These are phyloP conservation scores for Sinocyclocheilus maitianheensis DNA, from an alignment of 2,113 vertebrate genomes.

Conservation along the genomic window DNA sequence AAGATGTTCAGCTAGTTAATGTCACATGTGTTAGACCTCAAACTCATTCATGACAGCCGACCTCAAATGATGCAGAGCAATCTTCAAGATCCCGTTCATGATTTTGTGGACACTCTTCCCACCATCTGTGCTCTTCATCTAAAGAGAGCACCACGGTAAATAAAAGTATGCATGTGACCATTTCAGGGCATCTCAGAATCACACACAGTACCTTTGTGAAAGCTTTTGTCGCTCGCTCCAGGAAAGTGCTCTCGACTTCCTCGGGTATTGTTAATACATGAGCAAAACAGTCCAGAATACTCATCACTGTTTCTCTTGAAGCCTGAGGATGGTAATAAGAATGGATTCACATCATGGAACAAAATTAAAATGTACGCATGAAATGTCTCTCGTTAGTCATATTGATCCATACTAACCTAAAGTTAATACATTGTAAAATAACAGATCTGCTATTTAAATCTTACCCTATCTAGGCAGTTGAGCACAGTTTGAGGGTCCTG, in stretches of 20 bases:
- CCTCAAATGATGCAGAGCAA: slow-evolving; percentile 81
- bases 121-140: slow-evolving; percentile 79
- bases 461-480: slow-evolving; percentile 82
- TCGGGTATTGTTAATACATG: slow-evolving; percentile 77
- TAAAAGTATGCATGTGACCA: not conserved
- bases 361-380: too few species aligned
- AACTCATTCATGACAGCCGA: slow-evolving; percentile 58
- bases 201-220: slow-evolving; percentile 85
- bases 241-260: slow-evolving; percentile 84
- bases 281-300: slow-evolving; percentile 87
- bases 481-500: slow-evolving; percentile 76
- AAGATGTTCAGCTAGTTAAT: not conserved
- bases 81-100: slow-evolving; percentile 79
- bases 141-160: slow-evolving; percentile 55
- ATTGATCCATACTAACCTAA: not conserved
- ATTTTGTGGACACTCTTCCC: slow-evolving; percentile 77
- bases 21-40: slow-evolving; percentile 42
- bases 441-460: not conserved
- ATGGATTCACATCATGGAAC: not conserved
- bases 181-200: not conserved
- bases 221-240: slow-evolving; percentile 83
- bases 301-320: slow-evolving; percentile 82
- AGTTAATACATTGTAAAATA: not conserved
- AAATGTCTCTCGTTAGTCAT: not conserved
- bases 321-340: slow-evolving; percentile 68